A percentile compares a stretch with the other conserved stretches of the same genome.
Evolutionary conservation across 1,140 invertebrate genomes (phyloP).

Genomic region (Galleria mellonella): DNA sequence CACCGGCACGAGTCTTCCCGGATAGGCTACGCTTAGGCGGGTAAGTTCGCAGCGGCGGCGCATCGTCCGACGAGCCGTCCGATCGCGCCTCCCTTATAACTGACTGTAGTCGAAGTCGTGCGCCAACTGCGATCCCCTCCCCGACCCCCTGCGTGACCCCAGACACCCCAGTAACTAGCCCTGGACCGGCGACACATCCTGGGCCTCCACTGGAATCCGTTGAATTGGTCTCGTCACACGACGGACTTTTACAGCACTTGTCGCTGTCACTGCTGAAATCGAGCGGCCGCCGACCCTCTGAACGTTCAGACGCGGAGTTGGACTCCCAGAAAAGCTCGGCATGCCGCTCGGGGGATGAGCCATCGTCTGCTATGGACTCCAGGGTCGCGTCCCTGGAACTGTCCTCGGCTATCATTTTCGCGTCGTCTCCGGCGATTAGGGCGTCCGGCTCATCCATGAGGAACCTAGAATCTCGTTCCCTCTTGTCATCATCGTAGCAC

Average conservation of each 20-base stretch:
- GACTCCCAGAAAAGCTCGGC: conserved; percentile 69
- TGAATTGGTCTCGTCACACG: conserved; percentile 62
- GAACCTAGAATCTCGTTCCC: conserved; percentile 29
- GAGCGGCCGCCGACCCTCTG: conserved; percentile 42
- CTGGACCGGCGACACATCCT: too few relatives aligned
- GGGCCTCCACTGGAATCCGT: conserved; percentile 62
- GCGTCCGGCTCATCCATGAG: conserved; percentile 42
- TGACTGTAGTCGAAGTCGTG: too few relatives aligned
- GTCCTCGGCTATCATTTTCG: conserved; percentile 56
- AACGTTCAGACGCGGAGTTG: conserved; percentile 55
- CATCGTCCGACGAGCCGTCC: conserved; percentile 38
- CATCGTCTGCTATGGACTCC: conserved; percentile 48
- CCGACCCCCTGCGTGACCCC: conserved; percentile 36
- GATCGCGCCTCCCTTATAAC: too few relatives aligned
- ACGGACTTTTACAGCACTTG: conserved; percentile 69
- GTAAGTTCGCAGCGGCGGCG: conserved; percentile 48
- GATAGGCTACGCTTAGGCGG: conserved; percentile 43
- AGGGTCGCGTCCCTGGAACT: conserved; percentile 46
- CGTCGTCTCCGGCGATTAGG: conserved; percentile 46
- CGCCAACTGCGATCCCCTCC: conserved; percentile 41
- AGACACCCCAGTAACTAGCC: conserved; percentile 29
- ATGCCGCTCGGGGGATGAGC: conserved; percentile 57
- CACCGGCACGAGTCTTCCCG: conserved; percentile 53
- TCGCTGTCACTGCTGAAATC: conserved; percentile 70
- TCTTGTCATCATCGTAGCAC: conserved; percentile 48